phyloP scores from a whole-genome alignment of 1,140 invertebrate genomes.

The Tribolium madens region DNA sequence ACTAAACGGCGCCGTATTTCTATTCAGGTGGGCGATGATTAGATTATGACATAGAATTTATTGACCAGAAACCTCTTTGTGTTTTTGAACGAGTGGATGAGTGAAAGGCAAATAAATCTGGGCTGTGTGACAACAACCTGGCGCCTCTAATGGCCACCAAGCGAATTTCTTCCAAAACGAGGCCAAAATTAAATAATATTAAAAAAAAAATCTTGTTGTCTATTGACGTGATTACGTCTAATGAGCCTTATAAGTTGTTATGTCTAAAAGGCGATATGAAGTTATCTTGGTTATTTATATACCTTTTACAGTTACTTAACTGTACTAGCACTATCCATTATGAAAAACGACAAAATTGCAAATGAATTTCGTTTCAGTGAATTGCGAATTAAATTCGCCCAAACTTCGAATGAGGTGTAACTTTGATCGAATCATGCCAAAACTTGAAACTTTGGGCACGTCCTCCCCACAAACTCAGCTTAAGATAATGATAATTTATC shows the following conservation, averaged over 20 bases:
- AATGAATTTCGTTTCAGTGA: not conserved
- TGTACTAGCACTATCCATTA: not conserved
- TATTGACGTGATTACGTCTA: too few relatives aligned
- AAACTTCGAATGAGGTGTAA: not conserved
- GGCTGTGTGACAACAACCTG: conserved; percentile 40
- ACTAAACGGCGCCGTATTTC: conserved; percentile 50
- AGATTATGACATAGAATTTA: conserved; percentile 46
- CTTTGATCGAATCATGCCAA: conserved; percentile 1
- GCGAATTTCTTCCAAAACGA: not conserved
- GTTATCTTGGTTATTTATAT: too few relatives aligned
- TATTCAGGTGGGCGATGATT: conserved; percentile 50
- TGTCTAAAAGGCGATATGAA: too few relatives aligned
- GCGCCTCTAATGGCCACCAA: conserved; percentile 45
- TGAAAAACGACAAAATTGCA: not conserved
- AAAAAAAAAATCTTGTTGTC: not conserved
- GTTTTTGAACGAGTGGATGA: conserved; percentile 41
- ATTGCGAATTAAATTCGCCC: not conserved
- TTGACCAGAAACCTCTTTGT: conserved; percentile 45
- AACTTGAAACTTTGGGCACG: not conserved
- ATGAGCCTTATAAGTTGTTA: too few relatives aligned
- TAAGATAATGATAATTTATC: conserved; percentile 30
- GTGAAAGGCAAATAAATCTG: conserved; percentile 51
- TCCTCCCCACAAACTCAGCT: not conserved
- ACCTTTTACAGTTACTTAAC: too few relatives aligned
- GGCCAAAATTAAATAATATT: not conserved